Evolutionary conservation across 2,113 vertebrate species (phyloP).

Genomic region (Sebastes schlegelii): DNA sequence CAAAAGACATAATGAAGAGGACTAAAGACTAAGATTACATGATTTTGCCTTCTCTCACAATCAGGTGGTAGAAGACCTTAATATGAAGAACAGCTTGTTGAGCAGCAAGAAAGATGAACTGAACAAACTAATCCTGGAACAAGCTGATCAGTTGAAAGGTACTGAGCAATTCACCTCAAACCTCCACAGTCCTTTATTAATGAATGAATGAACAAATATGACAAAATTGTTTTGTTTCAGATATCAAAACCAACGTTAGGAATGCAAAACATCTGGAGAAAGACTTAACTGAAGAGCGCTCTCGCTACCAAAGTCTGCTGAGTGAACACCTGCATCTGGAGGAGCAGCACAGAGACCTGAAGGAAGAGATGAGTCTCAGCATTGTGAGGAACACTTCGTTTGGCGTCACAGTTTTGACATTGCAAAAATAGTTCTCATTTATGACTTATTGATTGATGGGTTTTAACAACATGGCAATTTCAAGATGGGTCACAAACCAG

Average conservation of each 20-base stretch:
- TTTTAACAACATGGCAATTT: neutral
- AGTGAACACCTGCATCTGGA: slow-evolving; percentile 93
- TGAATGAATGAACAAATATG: neutral
- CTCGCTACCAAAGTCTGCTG: slow-evolving; percentile 94
- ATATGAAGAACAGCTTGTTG: slow-evolving; percentile 89
- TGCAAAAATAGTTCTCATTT: neutral
- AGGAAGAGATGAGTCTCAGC: slow-evolving; percentile 88
- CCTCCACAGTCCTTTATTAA: neutral
- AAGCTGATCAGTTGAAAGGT: slow-evolving; percentile 90
- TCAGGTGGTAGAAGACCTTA: slow-evolving; percentile 91
- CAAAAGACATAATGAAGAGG: neutral
- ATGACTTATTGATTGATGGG: neutral
- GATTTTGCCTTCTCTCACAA: slow-evolving; percentile 1
- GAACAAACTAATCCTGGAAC: slow-evolving; percentile 87
- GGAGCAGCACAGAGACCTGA: slow-evolving; percentile 90
- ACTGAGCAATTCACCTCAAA: neutral
- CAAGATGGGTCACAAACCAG: neutral
- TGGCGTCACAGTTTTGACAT: neutral
- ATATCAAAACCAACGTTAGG: slow-evolving; percentile 85
- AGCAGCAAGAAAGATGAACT: slow-evolving; percentile 90
- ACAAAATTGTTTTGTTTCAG: slow-evolving; percentile 72
- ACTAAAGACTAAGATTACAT: neutral
- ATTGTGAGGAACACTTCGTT: slow-evolving; percentile 78
- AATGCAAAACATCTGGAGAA: slow-evolving; percentile 89
- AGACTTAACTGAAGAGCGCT: slow-evolving; percentile 90